Evolutionary conservation across 30 jellyfish, hydroid and myxozoan species (phyloP), one percentile per base, ranked within the genome.

Genomic region (Pseudorhiza aurosa): DNA sequence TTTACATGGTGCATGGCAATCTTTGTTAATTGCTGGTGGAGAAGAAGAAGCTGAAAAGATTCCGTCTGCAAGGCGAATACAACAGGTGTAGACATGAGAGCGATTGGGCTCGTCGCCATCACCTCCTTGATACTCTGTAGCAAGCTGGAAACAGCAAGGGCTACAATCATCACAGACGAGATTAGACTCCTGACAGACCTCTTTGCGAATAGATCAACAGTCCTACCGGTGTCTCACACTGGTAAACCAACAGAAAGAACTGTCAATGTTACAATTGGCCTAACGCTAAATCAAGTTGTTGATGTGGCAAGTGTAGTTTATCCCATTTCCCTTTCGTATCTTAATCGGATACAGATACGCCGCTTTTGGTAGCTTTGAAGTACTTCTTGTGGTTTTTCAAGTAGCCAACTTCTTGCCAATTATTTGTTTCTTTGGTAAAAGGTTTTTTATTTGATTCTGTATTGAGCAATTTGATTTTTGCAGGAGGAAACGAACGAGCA

Each of bases 401-500:
- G n/a, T n/a, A n/a, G n/a, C n/a, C n/a, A n/a, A n/a, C n/a, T n/a
- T n/a, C n/a, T n/a, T n/a, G n/a, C n/a, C n/a, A n/a, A n/a, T n/a
- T n/a, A n/a, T n/a, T n/a, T n/a, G n/a, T n/a, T n/a, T n/a, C n/a
- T n/a, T n/a, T n/a, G n/a, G n/a, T n/a, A n/a, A n/a, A n/a, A n/a
- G n/a, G n/a, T n/a, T n/a, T n/a, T n/a, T n/a, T n/a, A n/a, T n/a
- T n/a, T n/a, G n/a, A n/a, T n/a, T n/a, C n/a, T n/a, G n/a, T n/a
- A n/a, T n/a, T n/a, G n/a, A n/a, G n/a, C n/a, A n/a, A n/a, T n/a
- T n/a, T n/a, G n/a, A 12, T 39, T 22, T 7, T 77, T 60, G n/a
- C 58, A 77, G 89, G 89, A 77, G 50, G 89, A 77, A 64, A 77
- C 89, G 19, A 77, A 60, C 47, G 89, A 77, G 55, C 89, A 77